Conservation (phyloP, 1,140 invertebrate genomes). For the Charaxes varanes region DNA sequence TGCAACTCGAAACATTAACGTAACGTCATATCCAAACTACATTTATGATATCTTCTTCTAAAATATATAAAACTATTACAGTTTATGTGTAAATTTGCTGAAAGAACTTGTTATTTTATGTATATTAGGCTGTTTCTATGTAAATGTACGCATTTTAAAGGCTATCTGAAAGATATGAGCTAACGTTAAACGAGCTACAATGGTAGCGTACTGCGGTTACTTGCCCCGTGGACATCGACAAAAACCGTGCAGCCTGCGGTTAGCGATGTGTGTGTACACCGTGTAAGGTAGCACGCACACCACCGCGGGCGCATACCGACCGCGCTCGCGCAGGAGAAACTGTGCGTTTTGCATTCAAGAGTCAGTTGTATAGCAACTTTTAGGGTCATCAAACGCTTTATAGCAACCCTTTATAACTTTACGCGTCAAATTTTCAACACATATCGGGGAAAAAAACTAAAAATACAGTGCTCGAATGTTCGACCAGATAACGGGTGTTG, state of each 20-base stretch:
- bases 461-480: constrained; percentile 5
- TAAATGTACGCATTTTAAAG: no score
- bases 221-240: constrained; percentile 72
- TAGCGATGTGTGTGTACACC: constrained; percentile 32
- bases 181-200: constrained; percentile 35
- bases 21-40: no score
- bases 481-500: background rate
- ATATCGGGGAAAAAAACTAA: constrained; percentile 15
- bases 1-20: constrained; percentile 46
- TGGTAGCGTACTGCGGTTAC: constrained; percentile 40
- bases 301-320: constrained; percentile 49
- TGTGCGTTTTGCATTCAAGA: constrained; percentile 61
- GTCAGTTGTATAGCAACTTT: constrained; percentile 63
- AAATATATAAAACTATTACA: no score
- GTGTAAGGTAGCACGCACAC: constrained; percentile 37
- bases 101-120: no score
- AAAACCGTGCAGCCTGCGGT: constrained; percentile 63
- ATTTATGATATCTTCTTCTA: no score
- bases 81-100: no score
- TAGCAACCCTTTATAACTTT: constrained; percentile 34
- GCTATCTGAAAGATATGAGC: constrained; percentile 1
- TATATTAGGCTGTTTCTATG: no score
- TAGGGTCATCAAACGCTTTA: constrained; percentile 67
- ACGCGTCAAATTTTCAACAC: constrained; percentile 29
- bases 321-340: constrained; percentile 58